phyloP scores from a whole-genome alignment of 2,888 invertebrate genomes.

The Trichopria drosophilae region DNA sequence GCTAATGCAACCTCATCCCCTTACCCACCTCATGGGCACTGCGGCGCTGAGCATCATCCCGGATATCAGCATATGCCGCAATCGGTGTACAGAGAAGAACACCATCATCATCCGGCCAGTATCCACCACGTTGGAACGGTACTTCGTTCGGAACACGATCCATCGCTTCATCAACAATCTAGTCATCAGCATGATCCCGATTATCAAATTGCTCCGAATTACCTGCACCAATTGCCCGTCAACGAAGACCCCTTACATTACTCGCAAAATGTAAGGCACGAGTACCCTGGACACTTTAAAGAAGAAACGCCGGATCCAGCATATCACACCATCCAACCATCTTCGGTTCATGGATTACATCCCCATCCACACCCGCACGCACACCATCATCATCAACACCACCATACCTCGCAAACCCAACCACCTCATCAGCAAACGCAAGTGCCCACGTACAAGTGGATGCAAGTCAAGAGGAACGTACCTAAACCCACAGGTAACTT shows the following conservation, averaged over 20 bases:
- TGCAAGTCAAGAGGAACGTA: constrained; percentile 96
- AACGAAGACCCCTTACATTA: constrained; percentile 38
- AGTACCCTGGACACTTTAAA: constrained; percentile 66
- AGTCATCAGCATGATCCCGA: constrained; percentile 61
- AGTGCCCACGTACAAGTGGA: constrained; percentile 96
- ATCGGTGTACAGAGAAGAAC: constrained; percentile 39
- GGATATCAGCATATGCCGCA: constrained; percentile 51
- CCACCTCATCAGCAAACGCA: constrained; percentile 63
- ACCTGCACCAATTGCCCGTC: constrained; percentile 47
- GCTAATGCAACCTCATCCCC: constrained; percentile 58
- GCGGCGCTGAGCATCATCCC: constrained; percentile 34
- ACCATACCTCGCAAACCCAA: constrained; percentile 51
- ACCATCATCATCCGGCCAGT: constrained; percentile 55
- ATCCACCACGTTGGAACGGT: constrained; percentile 45
- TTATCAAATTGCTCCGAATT: constrained; percentile 57
- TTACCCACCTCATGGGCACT: constrained; percentile 41
- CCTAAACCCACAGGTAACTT: constrained; percentile 87
- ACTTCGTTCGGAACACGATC: constrained; percentile 44
- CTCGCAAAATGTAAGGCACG: constrained; percentile 48
- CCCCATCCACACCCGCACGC: constrained; percentile 49
- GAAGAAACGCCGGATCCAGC: constrained; percentile 62
- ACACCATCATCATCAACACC: constrained; percentile 39
- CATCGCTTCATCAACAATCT: constrained; percentile 51
- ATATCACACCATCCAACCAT: constrained; percentile 36
- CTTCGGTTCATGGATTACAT: constrained; percentile 38